phyloP scores from a whole-genome alignment of 2,113 vertebrate species.

The Antechinus stuartii region DNA sequence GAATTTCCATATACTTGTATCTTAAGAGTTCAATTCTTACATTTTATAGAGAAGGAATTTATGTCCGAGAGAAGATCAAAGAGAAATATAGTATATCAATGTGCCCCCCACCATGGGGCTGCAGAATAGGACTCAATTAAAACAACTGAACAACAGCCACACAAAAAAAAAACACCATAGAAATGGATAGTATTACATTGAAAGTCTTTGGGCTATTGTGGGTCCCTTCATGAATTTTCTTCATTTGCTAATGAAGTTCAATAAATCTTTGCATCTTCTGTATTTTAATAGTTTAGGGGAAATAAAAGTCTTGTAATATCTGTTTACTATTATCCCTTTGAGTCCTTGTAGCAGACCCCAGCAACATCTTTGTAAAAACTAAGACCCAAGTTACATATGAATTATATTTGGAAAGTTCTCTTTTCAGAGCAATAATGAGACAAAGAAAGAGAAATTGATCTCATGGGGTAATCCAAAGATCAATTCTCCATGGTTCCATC shows the following conservation, averaged over 20 bases:
- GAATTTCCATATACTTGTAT: no score
- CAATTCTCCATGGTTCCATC: neutral
- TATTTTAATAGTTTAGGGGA: neutral
- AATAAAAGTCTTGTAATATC: neutral
- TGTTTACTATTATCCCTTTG: neutral
- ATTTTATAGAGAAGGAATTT: no score
- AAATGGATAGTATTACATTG: neutral
- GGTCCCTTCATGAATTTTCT: neutral
- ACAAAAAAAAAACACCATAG: neutral
- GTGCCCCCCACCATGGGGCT: no score
- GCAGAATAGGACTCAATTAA: neutral
- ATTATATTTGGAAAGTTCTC: neutral
- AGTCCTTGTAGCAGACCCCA: neutral
- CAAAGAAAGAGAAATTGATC: neutral
- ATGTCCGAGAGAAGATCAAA: no score
- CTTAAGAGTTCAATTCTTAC: no score
- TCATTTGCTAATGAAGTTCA: neutral
- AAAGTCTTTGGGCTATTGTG: neutral
- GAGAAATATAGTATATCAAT: neutral
- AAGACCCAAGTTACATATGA: neutral
- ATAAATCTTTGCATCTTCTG: neutral
- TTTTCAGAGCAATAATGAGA: neutral
- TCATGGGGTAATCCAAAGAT: neutral
- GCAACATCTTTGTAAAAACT: neutral
- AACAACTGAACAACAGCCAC: neutral